Percentiles rank a stretch among this genome's conserved stretches.
Evolutionary conservation across 2,888 invertebrate genomes (phyloP).

Genomic region (Oithona nana): DNA sequence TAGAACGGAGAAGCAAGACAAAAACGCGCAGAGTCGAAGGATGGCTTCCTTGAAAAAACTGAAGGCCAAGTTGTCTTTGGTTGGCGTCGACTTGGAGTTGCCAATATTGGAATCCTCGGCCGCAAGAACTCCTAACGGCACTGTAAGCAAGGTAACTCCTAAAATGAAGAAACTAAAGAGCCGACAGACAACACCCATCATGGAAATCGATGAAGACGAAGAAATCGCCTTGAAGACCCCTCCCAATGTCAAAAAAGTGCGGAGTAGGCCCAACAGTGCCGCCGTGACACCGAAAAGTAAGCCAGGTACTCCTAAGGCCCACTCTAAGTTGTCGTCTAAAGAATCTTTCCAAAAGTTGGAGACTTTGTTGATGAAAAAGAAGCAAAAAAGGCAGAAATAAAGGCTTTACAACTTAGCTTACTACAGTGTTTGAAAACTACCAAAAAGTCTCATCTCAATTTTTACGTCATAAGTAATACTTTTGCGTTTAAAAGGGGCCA

Average conservation of each 20-base stretch:
- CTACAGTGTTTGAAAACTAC: no score
- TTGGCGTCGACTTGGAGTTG: not conserved
- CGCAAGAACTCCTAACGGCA: not conserved
- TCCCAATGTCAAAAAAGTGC: conserved; percentile 18
- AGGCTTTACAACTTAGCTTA: no score
- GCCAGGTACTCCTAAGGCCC: not conserved
- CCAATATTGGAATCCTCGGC: not conserved
- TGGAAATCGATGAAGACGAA: conserved; percentile 19
- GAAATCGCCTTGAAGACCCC: conserved; percentile 20
- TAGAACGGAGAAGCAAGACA: not conserved
- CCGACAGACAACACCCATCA: not conserved
- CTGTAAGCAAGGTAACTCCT: not conserved
- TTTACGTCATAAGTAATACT: no score
- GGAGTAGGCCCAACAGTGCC: not conserved
- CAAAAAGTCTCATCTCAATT: no score
- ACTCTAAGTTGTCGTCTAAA: no score
- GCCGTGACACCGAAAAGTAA: not conserved
- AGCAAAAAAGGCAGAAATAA: no score
- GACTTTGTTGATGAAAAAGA: no score
- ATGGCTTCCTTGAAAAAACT: not conserved
- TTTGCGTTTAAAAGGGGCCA: no score
- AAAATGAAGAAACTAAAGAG: not conserved
- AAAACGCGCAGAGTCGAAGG: not conserved
- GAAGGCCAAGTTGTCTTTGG: not conserved
- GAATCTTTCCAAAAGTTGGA: no score